Conservation (phyloP, 2,113 vertebrate genomes). For the Strix uralensis region DNA sequence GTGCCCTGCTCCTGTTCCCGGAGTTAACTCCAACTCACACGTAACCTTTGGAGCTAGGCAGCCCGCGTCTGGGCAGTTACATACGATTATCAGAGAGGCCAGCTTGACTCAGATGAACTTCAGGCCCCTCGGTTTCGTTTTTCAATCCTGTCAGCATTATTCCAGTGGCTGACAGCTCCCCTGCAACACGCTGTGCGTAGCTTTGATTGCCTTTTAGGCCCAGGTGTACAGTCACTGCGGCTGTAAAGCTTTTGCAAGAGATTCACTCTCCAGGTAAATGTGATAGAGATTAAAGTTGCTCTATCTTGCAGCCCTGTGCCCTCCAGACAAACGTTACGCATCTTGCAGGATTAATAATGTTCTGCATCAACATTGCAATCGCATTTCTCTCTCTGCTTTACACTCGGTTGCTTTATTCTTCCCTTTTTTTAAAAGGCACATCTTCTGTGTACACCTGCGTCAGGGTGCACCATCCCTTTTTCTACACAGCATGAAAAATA, state of each 20-base stretch:
- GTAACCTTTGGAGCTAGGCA: background rate
- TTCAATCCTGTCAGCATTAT: background rate
- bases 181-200: rapidly evolving
- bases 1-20: background rate
- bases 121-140: background rate
- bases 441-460: background rate
- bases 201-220: background rate
- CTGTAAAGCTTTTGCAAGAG: background rate
- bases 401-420: background rate
- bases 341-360: background rate
- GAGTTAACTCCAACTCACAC: background rate
- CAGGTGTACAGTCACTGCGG: background rate
- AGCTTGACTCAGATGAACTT: background rate
- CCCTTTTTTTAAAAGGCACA: background rate
- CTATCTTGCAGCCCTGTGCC: background rate
- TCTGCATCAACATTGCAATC: background rate
- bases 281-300: background rate
- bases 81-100: rapidly evolving
- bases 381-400: background rate
- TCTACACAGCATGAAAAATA: background rate
- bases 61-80: background rate
- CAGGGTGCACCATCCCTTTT: background rate
- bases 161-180: background rate
- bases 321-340: background rate
- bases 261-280: background rate